A percentile compares a stretch with the other conserved stretches of the same genome.
Evolutionary conservation across 2,797 vertebrate species (phyloP).

Genomic region (Chromobotia macracanthus): DNA sequence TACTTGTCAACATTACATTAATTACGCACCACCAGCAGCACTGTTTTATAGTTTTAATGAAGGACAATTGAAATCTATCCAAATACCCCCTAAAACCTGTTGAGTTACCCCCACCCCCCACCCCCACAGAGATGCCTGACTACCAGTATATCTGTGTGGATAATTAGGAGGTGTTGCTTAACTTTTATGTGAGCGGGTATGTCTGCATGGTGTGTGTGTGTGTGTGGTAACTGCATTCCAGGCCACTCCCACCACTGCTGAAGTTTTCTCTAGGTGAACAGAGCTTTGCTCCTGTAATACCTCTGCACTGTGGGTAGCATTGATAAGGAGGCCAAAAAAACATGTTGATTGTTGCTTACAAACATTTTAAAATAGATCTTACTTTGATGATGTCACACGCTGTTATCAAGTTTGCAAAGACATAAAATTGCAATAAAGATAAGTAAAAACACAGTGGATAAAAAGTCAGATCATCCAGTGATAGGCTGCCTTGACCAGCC

Average conservation of each 20-base stretch:
- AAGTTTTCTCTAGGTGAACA: constrained; percentile 37
- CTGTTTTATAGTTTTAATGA: too few species aligned
- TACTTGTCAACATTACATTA: too few species aligned
- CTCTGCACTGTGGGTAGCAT: constrained; percentile 19
- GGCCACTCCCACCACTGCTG: constrained; percentile 50
- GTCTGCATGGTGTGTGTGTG: not conserved
- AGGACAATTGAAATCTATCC: not conserved
- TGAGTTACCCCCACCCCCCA: too few species aligned
- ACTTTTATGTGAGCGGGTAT: constrained; percentile 22
- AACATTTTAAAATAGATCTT: not conserved
- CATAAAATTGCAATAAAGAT: not conserved
- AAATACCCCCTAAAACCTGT: not conserved
- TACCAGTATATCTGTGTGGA: constrained; percentile 15
- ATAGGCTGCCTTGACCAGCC: too few species aligned
- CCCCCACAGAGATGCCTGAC: not conserved
- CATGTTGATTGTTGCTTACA: not conserved
- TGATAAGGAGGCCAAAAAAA: not conserved
- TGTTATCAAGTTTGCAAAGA: not conserved
- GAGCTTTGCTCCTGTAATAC: constrained; percentile 25
- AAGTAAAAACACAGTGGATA: too few species aligned
- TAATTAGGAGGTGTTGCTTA: constrained; percentile 44
- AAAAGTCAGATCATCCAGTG: too few species aligned
- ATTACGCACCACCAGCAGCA: too few species aligned
- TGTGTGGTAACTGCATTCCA: constrained; percentile 49
- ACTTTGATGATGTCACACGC: not conserved